Conservation (phyloP, 2,113 vertebrate genomes). For the Diadophis punctatus region DNA sequence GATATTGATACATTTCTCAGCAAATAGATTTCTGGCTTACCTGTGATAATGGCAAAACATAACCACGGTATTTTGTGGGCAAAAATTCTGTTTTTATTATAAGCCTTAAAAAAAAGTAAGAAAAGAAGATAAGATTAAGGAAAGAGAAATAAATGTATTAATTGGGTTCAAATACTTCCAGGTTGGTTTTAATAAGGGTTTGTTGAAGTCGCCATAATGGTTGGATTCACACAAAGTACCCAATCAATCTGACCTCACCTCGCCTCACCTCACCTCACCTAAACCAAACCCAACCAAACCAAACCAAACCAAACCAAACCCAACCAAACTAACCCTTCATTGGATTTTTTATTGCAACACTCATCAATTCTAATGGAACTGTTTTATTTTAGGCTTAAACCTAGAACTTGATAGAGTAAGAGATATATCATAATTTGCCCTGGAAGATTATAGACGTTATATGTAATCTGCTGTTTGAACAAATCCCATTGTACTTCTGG, state of each 20-base stretch:
- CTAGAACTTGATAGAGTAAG: background rate
- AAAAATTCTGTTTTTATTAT: conserved; percentile 95
- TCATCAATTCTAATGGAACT: background rate
- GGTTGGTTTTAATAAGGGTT: background rate
- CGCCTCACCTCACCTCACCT: background rate
- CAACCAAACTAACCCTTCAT: background rate
- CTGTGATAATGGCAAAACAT: conserved; percentile 84
- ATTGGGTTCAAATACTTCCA: background rate
- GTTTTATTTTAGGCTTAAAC: background rate
- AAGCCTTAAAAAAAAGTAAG: conserved; percentile 68
- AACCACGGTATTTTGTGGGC: conserved; percentile 81
- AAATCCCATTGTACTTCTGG: background rate
- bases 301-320: background rate
- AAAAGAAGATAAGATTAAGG: background rate
- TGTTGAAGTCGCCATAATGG: background rate
- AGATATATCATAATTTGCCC: too few species aligned
- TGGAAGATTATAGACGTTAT: background rate
- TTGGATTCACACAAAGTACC: accelerated
- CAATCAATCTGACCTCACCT: background rate
- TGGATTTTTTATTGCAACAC: background rate
- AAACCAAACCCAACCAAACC: background rate
- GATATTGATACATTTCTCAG: background rate
- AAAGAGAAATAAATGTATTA: background rate
- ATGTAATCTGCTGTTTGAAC: background rate
- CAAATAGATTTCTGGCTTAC: conserved; percentile 68